Evolutionary conservation across 1,140 invertebrate genomes (phyloP).

Genomic region (Penaeus indicus): DNA sequence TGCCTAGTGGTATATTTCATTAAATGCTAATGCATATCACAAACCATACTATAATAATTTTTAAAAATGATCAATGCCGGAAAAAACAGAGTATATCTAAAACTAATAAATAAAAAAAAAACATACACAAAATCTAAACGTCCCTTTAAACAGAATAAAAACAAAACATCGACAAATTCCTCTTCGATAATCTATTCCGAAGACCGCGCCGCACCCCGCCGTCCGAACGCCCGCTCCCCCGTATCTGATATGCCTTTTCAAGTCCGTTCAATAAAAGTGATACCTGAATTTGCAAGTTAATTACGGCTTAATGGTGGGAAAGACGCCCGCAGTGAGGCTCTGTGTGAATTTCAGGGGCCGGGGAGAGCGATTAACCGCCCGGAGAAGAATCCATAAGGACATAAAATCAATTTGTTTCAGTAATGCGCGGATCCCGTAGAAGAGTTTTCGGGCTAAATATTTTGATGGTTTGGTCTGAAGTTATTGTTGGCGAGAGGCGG

Average conservation of each 20-base stretch:
- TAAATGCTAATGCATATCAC: too few relatives aligned
- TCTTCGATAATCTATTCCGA: neutral
- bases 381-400: too few relatives aligned
- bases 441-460: too few relatives aligned
- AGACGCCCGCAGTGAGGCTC: conserved; percentile 26
- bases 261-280: conserved; percentile 42
- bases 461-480: too few relatives aligned
- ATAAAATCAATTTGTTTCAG: conserved; percentile 6
- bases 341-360: conserved; percentile 39
- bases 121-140: too few relatives aligned
- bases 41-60: too few relatives aligned
- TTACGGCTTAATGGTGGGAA: conserved; percentile 48
- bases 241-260: conserved; percentile 38
- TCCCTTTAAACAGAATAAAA: neutral
- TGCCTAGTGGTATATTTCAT: too few relatives aligned
- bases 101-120: too few relatives aligned
- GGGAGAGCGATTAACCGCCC: neutral
- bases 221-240: conserved; percentile 8
- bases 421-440: too few relatives aligned
- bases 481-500: too few relatives aligned
- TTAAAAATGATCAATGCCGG: too few relatives aligned
- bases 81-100: too few relatives aligned
- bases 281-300: conserved; percentile 55
- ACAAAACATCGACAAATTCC: neutral
- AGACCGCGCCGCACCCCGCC: neutral